Evolutionary conservation across 2,888 invertebrate species (phyloP), one percentile per base, ranked within the genome.

Genomic region (Thysanoteuthis rhombus): DNA sequence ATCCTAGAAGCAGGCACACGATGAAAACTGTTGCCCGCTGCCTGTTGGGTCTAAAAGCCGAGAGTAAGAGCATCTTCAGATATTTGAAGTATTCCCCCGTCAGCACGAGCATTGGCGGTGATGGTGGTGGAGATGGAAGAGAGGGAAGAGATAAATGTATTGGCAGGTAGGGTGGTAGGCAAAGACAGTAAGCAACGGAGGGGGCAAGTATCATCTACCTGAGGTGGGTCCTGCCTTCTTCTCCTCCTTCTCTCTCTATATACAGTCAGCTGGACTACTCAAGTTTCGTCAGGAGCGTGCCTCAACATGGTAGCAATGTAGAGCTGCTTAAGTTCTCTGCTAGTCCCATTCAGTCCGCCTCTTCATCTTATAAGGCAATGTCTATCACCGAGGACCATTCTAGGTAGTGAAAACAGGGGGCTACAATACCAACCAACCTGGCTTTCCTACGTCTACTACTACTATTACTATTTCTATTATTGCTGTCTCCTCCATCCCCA

Each of bases 321-420:
- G 42, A 40, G 32, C 45, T 45, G 40, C 92, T 32, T 45, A 39
- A 45, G 40, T 40, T 92, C n/a, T 40, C 92, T 92, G 92, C 40
- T 40, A 42, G 40, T 92, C n/a, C 45, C 42, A 93, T 58, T 52
- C 58, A 93, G 93, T n/a, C 93, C 93, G 28, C 52, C 93, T 47
- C 93, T 58, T 93, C 93, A 93, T 58, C 93, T 93, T 93, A 93
- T 93, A 93, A 58, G 93, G 93, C 58, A 93, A 93, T 93, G 93
- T 93, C 52, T 93, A 38, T 47, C 38, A 93, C 28, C 38, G 19
- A 93, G 52, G 32, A 58, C 93, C 93, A 93, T 93, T 93, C 93
- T 58, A 93, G 93, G 93, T 58, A 58, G 93, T 58, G 93, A 47
- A 92, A n/a, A 92, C 42, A 42, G 42, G 91, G 40, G 91, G 40